Percentiles rank a stretch among this genome's conserved stretches.
Conservation (phyloP, 2,888 invertebrate genomes). For the Pristionchus fissidentatus region DNA sequence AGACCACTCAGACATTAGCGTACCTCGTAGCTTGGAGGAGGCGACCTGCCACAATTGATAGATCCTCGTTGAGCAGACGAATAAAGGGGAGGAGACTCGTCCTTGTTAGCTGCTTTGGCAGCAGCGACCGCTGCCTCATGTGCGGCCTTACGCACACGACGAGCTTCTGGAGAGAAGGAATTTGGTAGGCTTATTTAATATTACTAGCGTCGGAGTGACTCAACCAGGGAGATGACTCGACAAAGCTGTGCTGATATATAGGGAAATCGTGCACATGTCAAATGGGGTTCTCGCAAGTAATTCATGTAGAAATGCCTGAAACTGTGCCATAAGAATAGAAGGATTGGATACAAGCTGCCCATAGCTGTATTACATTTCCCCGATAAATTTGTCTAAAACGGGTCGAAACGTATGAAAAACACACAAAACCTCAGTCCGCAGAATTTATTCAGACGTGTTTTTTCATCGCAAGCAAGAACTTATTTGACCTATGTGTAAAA, state of each 20-base stretch:
- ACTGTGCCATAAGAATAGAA: neutral
- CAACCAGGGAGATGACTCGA: neutral
- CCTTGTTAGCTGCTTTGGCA: conserved; percentile 53
- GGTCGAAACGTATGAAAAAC: too few relatives aligned
- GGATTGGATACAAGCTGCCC: too few relatives aligned
- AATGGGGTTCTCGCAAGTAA: neutral
- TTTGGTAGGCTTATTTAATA: neutral
- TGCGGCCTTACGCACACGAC: conserved; percentile 68
- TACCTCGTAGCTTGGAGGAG: conserved; percentile 74
- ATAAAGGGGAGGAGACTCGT: conserved; percentile 65
- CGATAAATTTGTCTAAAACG: too few relatives aligned
- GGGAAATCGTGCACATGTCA: too few relatives aligned
- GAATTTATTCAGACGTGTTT: too few relatives aligned
- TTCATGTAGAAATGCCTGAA: neutral
- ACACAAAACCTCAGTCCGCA: too few relatives aligned
- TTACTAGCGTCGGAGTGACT: neutral
- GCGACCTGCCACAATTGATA: conserved; percentile 68
- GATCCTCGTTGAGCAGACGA: conserved; percentile 48
- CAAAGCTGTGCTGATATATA: neutral
- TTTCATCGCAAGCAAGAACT: neutral
- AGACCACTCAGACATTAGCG: too few relatives aligned
- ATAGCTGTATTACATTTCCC: too few relatives aligned
- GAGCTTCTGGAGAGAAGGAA: conserved; percentile 64
- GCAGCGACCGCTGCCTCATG: conserved; percentile 53
- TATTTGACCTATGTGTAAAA: neutral